Evolutionary conservation across 2,113 vertebrate genomes (phyloP), one percentile per base, ranked within the genome.

Genomic region (Toxotes chatareus): DNA sequence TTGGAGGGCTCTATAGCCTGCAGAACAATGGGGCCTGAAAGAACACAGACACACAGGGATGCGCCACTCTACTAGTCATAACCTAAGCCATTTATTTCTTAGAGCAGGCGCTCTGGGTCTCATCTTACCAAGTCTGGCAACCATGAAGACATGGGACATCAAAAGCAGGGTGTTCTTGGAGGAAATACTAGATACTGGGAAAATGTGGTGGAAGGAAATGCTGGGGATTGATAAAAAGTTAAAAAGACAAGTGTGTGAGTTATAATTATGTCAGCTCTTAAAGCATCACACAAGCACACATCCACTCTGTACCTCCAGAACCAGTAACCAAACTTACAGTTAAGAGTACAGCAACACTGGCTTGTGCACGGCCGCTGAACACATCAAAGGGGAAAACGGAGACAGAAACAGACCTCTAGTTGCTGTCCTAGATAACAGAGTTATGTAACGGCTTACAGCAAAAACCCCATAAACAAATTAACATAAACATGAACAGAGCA

Each of bases 381-480:
- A 84, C 70, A 88, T 84, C 66, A 89, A 73, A 85, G 34, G 42
- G 53, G 51, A 64, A 77, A 91, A 72, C 53, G 13, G 68, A 84
- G 84, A 86, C 67, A 79, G 72, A 85, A 90, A 70, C 86, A 80
- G 88, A 88, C 85, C 83, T 88, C 85, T 56, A 19, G 57, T 86
- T 88, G 76, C 82, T 89, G 89, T 76, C 92, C 91, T 70, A 88
- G 86, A 93, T 93, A 89, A 90, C 79, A 91, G 46, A 84, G 85
- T 94, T 91, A 92, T 87, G 86, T 85, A 93, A 93, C 63, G 70
- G 88, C 86, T 90, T 88, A 89, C 71, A 86, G 86, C 78, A 57
- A 85, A 83, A 81, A 83, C 59, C 73, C 79, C 82, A 80, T 73
- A 90, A 79, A 87, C 81, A 93, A 88, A 90, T 92, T 60, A 91